phyloP scores from a whole-genome alignment of 2,113 vertebrate species.

The Hydrochoerus hydrochaeris region DNA sequence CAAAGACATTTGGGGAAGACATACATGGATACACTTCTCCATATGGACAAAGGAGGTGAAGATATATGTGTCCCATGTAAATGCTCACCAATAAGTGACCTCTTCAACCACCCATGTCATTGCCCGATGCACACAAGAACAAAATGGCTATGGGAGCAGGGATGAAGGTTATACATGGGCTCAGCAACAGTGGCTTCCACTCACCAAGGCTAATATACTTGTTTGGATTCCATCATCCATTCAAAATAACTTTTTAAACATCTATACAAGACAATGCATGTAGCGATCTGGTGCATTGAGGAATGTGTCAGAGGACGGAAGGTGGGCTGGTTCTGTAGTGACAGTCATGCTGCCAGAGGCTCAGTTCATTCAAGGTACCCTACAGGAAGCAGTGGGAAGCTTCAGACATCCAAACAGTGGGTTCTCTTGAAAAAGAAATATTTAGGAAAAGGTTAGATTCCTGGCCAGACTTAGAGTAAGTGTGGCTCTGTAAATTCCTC shows the following conservation, averaged over 20 bases:
- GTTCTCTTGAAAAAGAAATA: not conserved
- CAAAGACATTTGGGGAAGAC: not conserved
- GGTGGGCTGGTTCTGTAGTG: too few relatives aligned
- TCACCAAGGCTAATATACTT: not conserved
- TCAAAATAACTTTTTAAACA: not conserved
- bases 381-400: not conserved
- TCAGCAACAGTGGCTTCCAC: not conserved
- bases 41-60: not conserved
- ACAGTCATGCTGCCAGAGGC: not conserved
- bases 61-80: not conserved
- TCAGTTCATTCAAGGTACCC: not conserved
- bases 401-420: not conserved
- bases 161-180: not conserved
- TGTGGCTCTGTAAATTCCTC: slow-evolving; percentile 8
- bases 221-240: not conserved
- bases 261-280: not conserved
- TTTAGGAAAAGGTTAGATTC: not conserved
- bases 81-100: not conserved
- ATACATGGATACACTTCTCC: not conserved
- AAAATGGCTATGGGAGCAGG: not conserved
- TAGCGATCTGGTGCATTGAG: not conserved
- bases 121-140: not conserved
- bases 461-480: not conserved
- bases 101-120: not conserved
- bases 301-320: not conserved